phyloP scores from a whole-genome alignment of 2,113 vertebrate genomes.

The Gymnarchus niloticus region DNA sequence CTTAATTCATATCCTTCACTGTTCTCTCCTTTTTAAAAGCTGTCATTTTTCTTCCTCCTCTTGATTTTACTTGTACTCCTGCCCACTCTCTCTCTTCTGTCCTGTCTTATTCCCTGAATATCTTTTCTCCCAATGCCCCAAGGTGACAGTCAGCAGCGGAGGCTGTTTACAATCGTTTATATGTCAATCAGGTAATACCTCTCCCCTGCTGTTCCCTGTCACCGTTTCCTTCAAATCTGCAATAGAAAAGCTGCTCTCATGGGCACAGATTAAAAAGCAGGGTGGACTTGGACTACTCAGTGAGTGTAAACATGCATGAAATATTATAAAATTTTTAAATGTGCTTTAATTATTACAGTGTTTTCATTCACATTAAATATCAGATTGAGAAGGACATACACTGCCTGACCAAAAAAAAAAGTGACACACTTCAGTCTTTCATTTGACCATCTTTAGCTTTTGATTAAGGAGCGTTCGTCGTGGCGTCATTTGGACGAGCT shows the following conservation, averaged over 20 bases:
- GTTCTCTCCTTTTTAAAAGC: neutral
- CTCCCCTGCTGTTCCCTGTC: conserved; percentile 19
- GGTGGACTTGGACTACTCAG: neutral
- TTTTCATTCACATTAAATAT: too few species aligned
- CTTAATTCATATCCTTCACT: conserved; percentile 10
- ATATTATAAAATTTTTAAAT: neutral
- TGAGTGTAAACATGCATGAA: neutral
- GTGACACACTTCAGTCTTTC: too few species aligned
- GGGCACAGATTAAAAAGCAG: neutral
- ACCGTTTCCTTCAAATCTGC: conserved; percentile 10
- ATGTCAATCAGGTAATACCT: conserved; percentile 54
- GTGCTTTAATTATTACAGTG: neutral
- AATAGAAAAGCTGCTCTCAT: neutral
- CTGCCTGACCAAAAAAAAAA: too few species aligned
- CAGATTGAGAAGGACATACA: too few species aligned
- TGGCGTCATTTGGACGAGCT: too few species aligned
- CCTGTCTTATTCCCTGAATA: conserved; percentile 41
- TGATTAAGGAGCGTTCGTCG: too few species aligned
- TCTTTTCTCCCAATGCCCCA: conserved; percentile 36
- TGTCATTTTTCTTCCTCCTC: neutral
- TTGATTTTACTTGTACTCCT: conserved; percentile 13
- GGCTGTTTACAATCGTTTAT: conserved; percentile 65
- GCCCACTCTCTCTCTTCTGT: conserved; percentile 32
- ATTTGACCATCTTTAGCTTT: too few species aligned
- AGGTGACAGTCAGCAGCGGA: conserved; percentile 65